Evolutionary conservation across 2,888 invertebrate genomes (phyloP).

Genomic region (Cancer borealis): DNA sequence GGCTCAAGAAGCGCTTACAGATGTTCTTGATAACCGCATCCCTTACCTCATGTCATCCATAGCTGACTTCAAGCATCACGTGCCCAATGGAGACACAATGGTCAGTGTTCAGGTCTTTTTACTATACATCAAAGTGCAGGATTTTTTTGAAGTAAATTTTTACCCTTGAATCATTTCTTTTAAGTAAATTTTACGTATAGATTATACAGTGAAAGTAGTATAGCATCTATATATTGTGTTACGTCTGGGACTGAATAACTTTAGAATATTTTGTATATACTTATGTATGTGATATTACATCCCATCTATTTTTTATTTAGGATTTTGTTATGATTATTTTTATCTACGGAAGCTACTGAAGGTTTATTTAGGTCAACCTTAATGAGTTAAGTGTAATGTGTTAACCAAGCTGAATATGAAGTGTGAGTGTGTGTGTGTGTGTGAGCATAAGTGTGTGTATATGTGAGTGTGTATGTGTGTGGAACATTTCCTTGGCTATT

Average conservation of each 20-base stretch:
- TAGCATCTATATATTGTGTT: neutral
- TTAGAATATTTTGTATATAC: no score
- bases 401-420: neutral
- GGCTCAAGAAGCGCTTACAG: slow-evolving; percentile 95
- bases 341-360: no score
- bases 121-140: neutral
- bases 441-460: neutral
- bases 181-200: no score
- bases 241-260: no score
- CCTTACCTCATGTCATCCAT: slow-evolving; percentile 97
- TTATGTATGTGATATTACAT: no score
- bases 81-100: slow-evolving; percentile 84
- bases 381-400: no score
- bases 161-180: no score
- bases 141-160: no score
- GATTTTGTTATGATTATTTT: no score
- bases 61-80: slow-evolving; percentile 94
- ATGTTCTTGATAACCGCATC: slow-evolving; percentile 94
- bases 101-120: slow-evolving; percentile 78
- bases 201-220: neutral
- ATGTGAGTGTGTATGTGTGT: neutral
- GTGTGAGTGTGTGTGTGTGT: neutral
- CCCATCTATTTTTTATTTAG: no score
- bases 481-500: neutral
- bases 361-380: no score